phyloP scores from a whole-genome alignment of 2,888 invertebrate genomes.

The Oscheius sp. region DNA sequence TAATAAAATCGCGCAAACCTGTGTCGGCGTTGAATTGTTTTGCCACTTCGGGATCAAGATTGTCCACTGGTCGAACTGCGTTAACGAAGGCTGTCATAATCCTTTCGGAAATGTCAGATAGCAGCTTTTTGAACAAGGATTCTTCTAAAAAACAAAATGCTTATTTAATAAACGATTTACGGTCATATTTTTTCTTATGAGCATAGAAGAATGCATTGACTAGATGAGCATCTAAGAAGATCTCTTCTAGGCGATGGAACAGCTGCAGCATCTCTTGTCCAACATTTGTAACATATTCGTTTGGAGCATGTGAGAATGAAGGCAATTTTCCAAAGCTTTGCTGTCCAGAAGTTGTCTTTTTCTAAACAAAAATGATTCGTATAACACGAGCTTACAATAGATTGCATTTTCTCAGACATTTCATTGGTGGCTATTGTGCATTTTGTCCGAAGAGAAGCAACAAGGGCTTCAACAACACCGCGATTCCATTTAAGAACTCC shows the following conservation, averaged over 20 bases:
- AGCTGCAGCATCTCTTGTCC: slow-evolving; percentile 41
- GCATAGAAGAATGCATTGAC: slow-evolving; percentile 32
- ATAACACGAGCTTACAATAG: background rate
- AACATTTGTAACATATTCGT: slow-evolving; percentile 36
- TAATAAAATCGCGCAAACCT: background rate
- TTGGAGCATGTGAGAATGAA: slow-evolving; percentile 32
- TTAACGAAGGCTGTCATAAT: slow-evolving; percentile 27
- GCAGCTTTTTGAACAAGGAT: slow-evolving; percentile 34
- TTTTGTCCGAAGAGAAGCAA: background rate
- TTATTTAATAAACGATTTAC: slow-evolving; percentile 5
- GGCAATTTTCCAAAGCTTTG: background rate
- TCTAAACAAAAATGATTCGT: background rate
- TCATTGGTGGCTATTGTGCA: slow-evolving; percentile 8
- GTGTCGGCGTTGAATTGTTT: slow-evolving; percentile 11
- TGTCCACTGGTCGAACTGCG: slow-evolving; percentile 3
- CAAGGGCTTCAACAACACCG: slow-evolving; percentile 5
- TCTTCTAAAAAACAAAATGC: slow-evolving; percentile 26
- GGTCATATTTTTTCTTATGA: slow-evolving; percentile 36
- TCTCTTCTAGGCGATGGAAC: slow-evolving; percentile 37
- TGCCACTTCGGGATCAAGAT: background rate
- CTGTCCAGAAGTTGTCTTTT: background rate
- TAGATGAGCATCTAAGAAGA: slow-evolving; percentile 35
- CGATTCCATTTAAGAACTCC: slow-evolving; percentile 4
- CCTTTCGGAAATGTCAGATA: slow-evolving; percentile 32
- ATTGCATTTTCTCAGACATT: slow-evolving; percentile 17